Evolutionary conservation across 2,797 vertebrate species (phyloP), one percentile per base, ranked within the genome.

Genomic region (Hyperoplus lanceolatus): DNA sequence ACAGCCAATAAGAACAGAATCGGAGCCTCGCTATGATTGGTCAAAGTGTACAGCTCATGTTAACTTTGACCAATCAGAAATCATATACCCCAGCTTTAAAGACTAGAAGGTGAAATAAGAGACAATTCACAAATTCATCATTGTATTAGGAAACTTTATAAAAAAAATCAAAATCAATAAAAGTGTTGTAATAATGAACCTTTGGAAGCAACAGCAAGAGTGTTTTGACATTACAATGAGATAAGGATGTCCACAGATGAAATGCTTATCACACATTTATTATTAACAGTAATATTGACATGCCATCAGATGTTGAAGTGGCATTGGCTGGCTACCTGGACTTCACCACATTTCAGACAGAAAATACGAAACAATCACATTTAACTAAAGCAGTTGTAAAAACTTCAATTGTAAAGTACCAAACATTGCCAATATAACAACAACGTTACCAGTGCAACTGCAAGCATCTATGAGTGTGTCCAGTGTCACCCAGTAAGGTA

Each of bases 81-180:
- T 29, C 29, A 29, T 29, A 29, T 29, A 29, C 29, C 2, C 29
- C 29, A 29, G 29, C 29, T 29, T 29, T 29, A 29, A 29, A 29
- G 29, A 29, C 29, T 29, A 29, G 29, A 46, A 46, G 4, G 45
- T 56, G 11, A 68, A 73, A 73, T 41, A 50, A 74, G 55, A 68
- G 10, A 54, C 9, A 12, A 69, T 14, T 53, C 59, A 77, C 50
- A 77, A 70, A 55, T 16, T 1, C n/a, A 69, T 57, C 15, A n/a
- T 58, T 65, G 55, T 69, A 71, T 72, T 80, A 84, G 79, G 72
- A 86, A 84, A 64, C 51, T 87, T 84, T 89, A 87, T 82, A 77
- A 72, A 81, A 81, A 82, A 84, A 71, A 16, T 43, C 15, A 38
- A 75, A 82, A 74, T 64, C 3, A 67, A 67, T 79, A 82, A 73